These are phyloP conservation scores for Columba janthina DNA, from an alignment of 2,113 vertebrate genomes.

Conservation along the genomic window DNA sequence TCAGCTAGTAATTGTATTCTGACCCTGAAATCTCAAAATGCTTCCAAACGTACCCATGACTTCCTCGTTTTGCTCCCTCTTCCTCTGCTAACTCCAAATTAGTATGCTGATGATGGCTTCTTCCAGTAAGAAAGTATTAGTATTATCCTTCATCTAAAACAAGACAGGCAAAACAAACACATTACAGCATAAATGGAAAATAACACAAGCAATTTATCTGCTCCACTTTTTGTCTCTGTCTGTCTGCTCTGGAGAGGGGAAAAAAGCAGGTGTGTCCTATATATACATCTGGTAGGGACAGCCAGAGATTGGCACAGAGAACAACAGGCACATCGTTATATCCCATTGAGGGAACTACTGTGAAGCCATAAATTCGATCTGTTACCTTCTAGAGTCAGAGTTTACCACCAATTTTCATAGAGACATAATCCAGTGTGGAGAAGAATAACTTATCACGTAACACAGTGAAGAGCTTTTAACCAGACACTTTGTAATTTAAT, in stretches of 20 bases:
- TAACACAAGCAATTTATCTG: background rate
- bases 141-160: background rate
- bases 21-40: background rate
- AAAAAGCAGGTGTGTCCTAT: background rate
- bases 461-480: background rate
- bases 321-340: background rate
- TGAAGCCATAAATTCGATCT: background rate
- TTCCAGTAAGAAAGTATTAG: background rate
- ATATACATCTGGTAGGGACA: accelerated
- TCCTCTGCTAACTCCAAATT: background rate
- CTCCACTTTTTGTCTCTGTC: background rate
- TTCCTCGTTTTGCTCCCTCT: background rate
- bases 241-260: background rate
- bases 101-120: background rate
- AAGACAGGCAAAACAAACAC: background rate
- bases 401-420: background rate
- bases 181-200: background rate
- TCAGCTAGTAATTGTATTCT: background rate
- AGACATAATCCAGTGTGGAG: background rate
- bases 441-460: background rate
- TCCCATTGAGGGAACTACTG: background rate
- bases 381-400: background rate
- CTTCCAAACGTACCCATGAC: background rate
- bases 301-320: accelerated
- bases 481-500: slow-evolving; percentile 45